Percentiles rank a stretch among this genome's conserved stretches.
phyloP scores from a whole-genome alignment of 2,113 vertebrate genomes.

The Poeciliopsis retropinna region DNA sequence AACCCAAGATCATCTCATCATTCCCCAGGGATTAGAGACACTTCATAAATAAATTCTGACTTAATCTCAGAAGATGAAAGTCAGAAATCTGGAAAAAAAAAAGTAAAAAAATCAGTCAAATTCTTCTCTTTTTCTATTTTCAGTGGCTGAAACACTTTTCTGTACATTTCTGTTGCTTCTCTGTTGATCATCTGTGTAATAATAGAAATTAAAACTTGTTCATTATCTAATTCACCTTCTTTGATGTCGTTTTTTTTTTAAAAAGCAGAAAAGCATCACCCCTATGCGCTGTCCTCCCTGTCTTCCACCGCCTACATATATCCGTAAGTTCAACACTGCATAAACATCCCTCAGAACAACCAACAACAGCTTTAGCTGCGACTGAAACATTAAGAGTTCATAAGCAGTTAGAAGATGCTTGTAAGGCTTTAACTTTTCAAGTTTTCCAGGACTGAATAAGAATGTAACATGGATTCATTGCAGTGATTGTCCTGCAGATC shows the following conservation, averaged over 20 bases:
- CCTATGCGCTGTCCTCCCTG: neutral
- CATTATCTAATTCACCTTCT: neutral
- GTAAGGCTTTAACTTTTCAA: neutral
- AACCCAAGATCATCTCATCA: too few species aligned
- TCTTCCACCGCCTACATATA: rapidly evolving
- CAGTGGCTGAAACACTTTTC: too few species aligned
- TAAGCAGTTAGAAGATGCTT: neutral
- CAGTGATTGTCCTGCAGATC: neutral
- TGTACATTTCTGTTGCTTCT: neutral
- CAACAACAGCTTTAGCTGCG: neutral
- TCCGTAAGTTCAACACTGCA: constrained; percentile 51
- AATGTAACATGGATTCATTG: too few species aligned
- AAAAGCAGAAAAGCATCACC: neutral
- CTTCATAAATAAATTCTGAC: too few species aligned
- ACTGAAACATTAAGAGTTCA: too few species aligned
- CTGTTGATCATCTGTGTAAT: neutral
- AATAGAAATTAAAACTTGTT: neutral
- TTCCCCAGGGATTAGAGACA: too few species aligned
- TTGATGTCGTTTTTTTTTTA: constrained; percentile 3
- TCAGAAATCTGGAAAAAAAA: too few species aligned
- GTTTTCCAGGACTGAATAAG: neutral
- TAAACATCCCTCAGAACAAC: neutral
- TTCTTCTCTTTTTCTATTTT: too few species aligned
- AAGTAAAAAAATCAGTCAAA: too few species aligned
- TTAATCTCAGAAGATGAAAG: too few species aligned